Conservation (phyloP, 2,888 invertebrate species). For the Volucella inanis region DNA sequence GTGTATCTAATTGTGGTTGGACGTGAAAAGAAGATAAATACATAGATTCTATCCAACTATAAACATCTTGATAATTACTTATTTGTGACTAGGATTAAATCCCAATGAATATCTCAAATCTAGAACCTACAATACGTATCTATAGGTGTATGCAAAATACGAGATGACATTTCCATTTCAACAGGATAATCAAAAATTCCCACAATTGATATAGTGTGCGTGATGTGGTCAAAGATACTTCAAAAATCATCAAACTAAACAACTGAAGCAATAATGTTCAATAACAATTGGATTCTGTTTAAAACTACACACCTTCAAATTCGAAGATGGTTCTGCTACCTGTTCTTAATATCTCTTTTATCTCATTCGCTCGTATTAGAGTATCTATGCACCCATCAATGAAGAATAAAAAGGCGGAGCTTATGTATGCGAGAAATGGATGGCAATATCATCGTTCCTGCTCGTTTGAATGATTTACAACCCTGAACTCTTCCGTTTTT, state of each 20-base stretch:
- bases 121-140: slow-evolving; percentile 15
- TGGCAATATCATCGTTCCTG: slow-evolving; percentile 46
- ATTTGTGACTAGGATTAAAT: slow-evolving; percentile 13
- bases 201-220: slow-evolving; percentile 58
- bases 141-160: slow-evolving; percentile 27
- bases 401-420: slow-evolving; percentile 56
- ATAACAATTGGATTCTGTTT: slow-evolving; percentile 45
- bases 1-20: slow-evolving; percentile 66
- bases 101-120: no score
- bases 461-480: slow-evolving; percentile 77
- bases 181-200: slow-evolving; percentile 72
- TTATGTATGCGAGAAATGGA: slow-evolving; percentile 62
- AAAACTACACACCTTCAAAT: slow-evolving; percentile 45
- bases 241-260: slow-evolving; percentile 51
- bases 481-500: slow-evolving; percentile 74
- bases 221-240: slow-evolving; percentile 62
- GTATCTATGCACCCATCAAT: slow-evolving; percentile 31
- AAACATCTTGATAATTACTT: slow-evolving; percentile 66
- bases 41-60: slow-evolving; percentile 5
- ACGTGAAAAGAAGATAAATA: slow-evolving; percentile 28
- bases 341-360: slow-evolving; percentile 54
- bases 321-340: slow-evolving; percentile 65
- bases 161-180: slow-evolving; percentile 60
- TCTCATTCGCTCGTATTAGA: slow-evolving; percentile 13
- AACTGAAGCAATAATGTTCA: slow-evolving; percentile 64